Evolutionary conservation across 2,113 vertebrate species (phyloP).

Genomic region (Enhydra lutris): DNA sequence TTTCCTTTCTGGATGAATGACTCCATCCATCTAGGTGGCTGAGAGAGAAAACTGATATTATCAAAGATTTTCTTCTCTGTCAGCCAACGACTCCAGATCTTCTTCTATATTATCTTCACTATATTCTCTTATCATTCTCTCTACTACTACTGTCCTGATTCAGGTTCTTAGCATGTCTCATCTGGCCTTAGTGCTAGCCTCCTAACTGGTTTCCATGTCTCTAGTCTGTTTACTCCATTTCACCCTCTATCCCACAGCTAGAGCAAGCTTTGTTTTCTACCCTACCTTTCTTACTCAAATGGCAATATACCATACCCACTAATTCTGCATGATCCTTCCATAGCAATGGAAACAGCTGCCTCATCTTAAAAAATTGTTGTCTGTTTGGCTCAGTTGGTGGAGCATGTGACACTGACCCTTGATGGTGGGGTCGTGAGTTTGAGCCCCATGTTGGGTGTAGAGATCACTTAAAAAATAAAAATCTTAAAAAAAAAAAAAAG

Average conservation of each 20-base stretch:
- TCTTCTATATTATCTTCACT: not conserved
- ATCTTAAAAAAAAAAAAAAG: not conserved
- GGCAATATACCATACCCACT: not conserved
- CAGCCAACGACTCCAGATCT: not conserved
- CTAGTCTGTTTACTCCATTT: not conserved
- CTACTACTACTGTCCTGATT: not conserved
- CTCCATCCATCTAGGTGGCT: not conserved
- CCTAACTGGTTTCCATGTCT: not conserved
- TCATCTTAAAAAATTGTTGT: not conserved
- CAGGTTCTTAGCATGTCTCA: not conserved
- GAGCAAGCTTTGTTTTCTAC: not conserved
- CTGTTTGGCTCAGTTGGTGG: not conserved
- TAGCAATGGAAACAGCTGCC: not conserved
- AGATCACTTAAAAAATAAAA: not conserved
- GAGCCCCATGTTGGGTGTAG: not conserved
- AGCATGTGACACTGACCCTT: not conserved
- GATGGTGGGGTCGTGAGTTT: not conserved
- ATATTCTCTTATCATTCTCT: not conserved
- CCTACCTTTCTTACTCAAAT: not conserved
- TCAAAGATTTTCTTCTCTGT: not conserved
- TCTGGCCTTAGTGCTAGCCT: not conserved
- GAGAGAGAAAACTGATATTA: not conserved
- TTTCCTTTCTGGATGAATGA: slow-evolving; percentile 6
- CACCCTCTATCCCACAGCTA: not conserved
- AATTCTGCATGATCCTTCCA: not conserved